Evolutionary conservation across 2,888 invertebrate genomes (phyloP).

Genomic region (Eledona agricola): DNA sequence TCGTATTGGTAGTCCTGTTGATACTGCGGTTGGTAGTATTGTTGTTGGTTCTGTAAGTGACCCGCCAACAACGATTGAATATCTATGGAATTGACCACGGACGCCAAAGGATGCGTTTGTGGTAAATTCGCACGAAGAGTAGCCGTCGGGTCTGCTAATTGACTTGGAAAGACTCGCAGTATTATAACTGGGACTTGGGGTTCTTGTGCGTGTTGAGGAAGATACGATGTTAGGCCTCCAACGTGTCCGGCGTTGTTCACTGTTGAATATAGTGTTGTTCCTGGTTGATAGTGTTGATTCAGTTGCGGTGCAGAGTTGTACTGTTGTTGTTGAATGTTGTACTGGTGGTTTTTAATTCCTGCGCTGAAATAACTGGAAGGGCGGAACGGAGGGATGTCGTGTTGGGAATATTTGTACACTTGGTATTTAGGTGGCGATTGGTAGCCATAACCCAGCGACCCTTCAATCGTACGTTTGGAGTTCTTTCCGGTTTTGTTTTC

Average conservation of each 20-base stretch:
- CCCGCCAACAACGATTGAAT: slow-evolving; percentile 66
- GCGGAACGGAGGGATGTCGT: slow-evolving; percentile 66
- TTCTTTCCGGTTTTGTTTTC: slow-evolving; percentile 61
- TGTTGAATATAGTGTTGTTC: slow-evolving; percentile 56
- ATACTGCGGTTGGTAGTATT: slow-evolving; percentile 32
- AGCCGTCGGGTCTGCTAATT: slow-evolving; percentile 65
- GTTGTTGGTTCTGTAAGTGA: slow-evolving; percentile 53
- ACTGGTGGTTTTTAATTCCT: slow-evolving; percentile 16
- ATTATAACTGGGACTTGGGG: slow-evolving; percentile 68
- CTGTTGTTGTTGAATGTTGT: slow-evolving; percentile 49
- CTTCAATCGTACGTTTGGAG: slow-evolving; percentile 77
- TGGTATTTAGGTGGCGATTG: slow-evolving; percentile 66
- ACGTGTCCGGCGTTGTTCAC: slow-evolving; percentile 60
- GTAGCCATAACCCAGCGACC: slow-evolving; percentile 76
- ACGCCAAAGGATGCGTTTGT: slow-evolving; percentile 66
- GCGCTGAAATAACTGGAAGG: slow-evolving; percentile 36
- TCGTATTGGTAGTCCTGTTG: slow-evolving; percentile 34
- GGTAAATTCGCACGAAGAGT: slow-evolving; percentile 68
- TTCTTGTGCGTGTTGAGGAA: slow-evolving; percentile 59
- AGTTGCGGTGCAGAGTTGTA: slow-evolving; percentile 48
- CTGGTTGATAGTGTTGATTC: slow-evolving; percentile 48
- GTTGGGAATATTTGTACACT: slow-evolving; percentile 76
- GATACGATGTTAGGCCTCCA: slow-evolving; percentile 64
- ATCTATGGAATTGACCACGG: slow-evolving; percentile 66
- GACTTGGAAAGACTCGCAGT: slow-evolving; percentile 68